Evolutionary conservation across 1,140 invertebrate species (phyloP), one percentile per base, ranked within the genome.

Genomic region (Riptortus pedestris): DNA sequence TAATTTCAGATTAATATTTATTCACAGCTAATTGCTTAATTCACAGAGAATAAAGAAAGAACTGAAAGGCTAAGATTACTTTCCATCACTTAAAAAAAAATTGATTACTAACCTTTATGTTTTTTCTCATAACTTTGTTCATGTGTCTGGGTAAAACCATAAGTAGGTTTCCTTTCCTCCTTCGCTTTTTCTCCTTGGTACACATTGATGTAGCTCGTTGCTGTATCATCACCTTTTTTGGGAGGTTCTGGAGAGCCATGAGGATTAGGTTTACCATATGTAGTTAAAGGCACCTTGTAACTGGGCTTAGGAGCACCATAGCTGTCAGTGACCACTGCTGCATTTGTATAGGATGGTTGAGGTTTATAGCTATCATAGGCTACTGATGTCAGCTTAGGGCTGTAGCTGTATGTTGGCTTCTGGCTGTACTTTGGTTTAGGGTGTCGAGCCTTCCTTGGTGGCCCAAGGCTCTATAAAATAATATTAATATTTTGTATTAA

Each of bases 101-200:
- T n/a, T n/a, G n/a, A n/a, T n/a, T n/a, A n/a, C n/a, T n/a, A n/a
- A 33, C 58, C 58, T 22, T 60, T 60, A 27, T 60, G 58, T 33
- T 60, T 60, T 5, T 62, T 24, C 3, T 62, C 24, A 14, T 51
- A 62, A 7, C 43, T 18, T 4, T 60, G 28, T 12, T 43, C n/a
- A 26, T 62, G 38, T 7, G 43, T 24, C n/a, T 59, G 57, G 4
- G 60, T n/a, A 28, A 24, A 51, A 2, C 29, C 60, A 27, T 33
- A 55, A 14, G 51, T 38, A 16, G 43, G 24, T 29, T 18, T 24
- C 2, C 33, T 16, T 14, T 62, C 60, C 18, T 62, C 38, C 1
- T n/a, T 24, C n/a, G 60, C 43, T 43, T 60, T 38, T 2, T 38
- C 22, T 2, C 43, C 60, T 20, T 62, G 60, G 45, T 62, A 62